phyloP scores from a whole-genome alignment of 2,113 vertebrate genomes.

The Microcebus jonahi region DNA sequence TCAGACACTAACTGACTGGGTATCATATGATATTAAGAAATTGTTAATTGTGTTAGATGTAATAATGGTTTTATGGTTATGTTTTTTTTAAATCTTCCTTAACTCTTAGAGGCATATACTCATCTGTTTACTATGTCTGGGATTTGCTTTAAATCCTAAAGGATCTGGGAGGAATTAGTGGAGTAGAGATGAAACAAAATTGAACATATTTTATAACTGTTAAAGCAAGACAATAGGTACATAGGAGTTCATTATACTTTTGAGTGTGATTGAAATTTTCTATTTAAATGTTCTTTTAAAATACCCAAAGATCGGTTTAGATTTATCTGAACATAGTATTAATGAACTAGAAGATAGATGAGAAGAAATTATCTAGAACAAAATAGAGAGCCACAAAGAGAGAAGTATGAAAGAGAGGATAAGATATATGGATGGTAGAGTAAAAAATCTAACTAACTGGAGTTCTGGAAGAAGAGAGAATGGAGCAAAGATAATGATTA shows the following conservation, averaged over 20 bases:
- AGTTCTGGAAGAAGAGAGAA: not conserved
- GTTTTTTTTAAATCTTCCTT: not conserved
- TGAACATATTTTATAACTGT: not conserved
- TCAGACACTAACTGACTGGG: not conserved
- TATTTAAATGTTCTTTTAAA: not conserved
- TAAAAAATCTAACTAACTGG: not conserved
- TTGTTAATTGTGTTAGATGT: not conserved
- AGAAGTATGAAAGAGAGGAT: not conserved
- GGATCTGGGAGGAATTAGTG: not conserved
- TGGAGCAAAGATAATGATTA: not conserved
- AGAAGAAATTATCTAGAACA: not conserved
- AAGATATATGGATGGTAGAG: not conserved
- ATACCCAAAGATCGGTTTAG: not conserved
- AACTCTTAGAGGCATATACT: not conserved
- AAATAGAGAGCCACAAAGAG: not conserved
- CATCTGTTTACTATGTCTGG: not conserved
- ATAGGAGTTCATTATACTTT: not conserved
- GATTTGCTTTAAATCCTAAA: not conserved
- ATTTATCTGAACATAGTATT: not conserved
- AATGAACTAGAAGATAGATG: slow-evolving; percentile 1
- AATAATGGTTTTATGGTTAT: not conserved
- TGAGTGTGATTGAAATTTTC: not conserved
- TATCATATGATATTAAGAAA: not conserved
- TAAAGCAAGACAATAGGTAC: not conserved
- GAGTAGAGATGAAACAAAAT: not conserved